Base-by-base conservation (phyloP, 2,113 vertebrate species). In the Thomomys bottae region DNA sequence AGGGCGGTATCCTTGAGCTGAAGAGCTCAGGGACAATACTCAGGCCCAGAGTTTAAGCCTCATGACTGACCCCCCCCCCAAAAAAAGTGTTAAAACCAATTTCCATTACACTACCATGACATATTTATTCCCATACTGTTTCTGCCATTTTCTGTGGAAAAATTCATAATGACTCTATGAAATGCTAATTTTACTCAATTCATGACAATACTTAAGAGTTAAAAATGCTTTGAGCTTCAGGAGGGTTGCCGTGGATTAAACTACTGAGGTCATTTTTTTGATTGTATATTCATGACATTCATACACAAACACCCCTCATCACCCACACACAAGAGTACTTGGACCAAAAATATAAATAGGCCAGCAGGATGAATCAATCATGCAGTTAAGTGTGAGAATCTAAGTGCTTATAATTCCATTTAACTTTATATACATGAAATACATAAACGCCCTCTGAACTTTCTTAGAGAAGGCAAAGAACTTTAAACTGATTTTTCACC, bases 61-160 rank as follows among this genome's bases (percentile, higher is more conserved):
- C n/a, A n/a, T n/a, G n/a, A n/a, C n/a, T n/a, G n/a, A n/a, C n/a
- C n/a, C n/a, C n/a, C n/a, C n/a, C n/a, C n/a, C n/a, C n/a, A n/a
- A n/a, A n/a, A n/a, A 90, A 92, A 72, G 4, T n/a, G 5, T 57
- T 11, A 76, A 32, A 70, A 85, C 24, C 45, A 84, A 54, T 75
- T 92, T 77, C n/a, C 59, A 89, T 40, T 70, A 80, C 24, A 83
- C 85, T 91, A 91, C 61, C 23, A 93, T 77, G 18, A 61, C 3
- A 54, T 64, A 83, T 75, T 86, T 95, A 83, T 75, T 86, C 94
- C 80, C 84, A 82, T 84, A 87, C n/a, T 80, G 63, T 24, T 93
- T 95, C 75, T 88, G 49, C 5, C 70, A 94, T 85, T 94, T 91
- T 77, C 36, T 87, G 30, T 84, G 34, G 14, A 49, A 49, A 49